A percentile compares a stretch with the other conserved stretches of the same genome.
Evolutionary conservation across 2,113 vertebrate genomes (phyloP).

Genomic region (Otocyon megalotis): DNA sequence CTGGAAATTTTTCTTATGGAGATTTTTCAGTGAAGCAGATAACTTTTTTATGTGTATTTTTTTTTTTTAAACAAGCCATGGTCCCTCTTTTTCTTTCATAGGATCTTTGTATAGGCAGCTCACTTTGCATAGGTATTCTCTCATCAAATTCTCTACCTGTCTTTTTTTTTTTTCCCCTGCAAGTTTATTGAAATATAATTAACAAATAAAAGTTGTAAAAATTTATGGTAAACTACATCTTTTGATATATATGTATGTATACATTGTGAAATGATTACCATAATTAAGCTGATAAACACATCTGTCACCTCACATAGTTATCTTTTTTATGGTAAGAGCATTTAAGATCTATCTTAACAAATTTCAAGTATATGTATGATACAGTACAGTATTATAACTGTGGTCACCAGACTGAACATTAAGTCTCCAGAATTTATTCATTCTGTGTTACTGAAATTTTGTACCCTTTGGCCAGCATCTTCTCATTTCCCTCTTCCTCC

Average conservation of each 20-base stretch:
- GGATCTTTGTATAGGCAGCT: not conserved
- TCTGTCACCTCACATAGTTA: not conserved
- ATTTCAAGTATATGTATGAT: not conserved
- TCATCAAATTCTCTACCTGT: not conserved
- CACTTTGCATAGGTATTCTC: not conserved
- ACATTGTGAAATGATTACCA: not conserved
- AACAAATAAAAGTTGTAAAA: not conserved
- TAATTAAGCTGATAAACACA: not conserved
- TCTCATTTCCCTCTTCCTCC: not conserved
- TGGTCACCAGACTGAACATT: not conserved
- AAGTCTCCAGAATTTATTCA: not conserved
- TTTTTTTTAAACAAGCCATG: not conserved
- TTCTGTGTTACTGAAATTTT: not conserved
- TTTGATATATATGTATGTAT: not conserved
- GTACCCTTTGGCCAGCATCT: not conserved
- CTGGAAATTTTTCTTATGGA: not conserved
- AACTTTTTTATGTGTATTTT: not conserved
- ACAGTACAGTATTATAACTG: not conserved
- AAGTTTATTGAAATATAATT: not conserved
- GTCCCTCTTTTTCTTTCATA: not conserved
- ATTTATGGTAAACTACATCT: not conserved
- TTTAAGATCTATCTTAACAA: not conserved
- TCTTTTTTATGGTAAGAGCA: not conserved
- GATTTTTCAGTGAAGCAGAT: not conserved
- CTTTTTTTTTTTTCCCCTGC: not conserved